Base-by-base conservation (phyloP, 2,113 vertebrate genomes). In the Microcebus ravelobensis region DNA sequence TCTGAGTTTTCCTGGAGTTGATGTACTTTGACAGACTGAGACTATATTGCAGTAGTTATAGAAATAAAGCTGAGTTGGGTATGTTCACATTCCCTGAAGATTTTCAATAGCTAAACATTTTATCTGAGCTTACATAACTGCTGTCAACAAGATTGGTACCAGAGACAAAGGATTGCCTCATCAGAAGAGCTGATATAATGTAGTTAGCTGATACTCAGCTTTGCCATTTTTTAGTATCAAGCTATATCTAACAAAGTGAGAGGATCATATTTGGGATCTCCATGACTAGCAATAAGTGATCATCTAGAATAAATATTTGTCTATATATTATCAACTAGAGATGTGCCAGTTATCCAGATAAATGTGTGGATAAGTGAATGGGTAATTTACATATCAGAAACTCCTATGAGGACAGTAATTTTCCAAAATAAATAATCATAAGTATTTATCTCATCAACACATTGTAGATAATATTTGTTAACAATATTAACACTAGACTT, bases 1-100 rank as follows among this genome's bases (percentile, higher is more conserved):
- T 2, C 45, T 95, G 95, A 96, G 45, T 97, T 93, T 96, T 70
- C 82, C 61, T 90, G 65, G 42, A 68, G 79, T 80, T 96, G 55
- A 93, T 95, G 14, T 83, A 36, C 31, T 92, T 50, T 96, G 57
- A 95, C 84, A n/a, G 18, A 90, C 2, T 31, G 13, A 71, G 45
- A 3, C 70, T 89, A 18, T 29, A 86, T 11, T 59, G 61, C 25
- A 93, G 1, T 76, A 85, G 63, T 84, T 85, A 59, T 5, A 59
- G 59, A 97, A 45, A 5, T 36, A 90, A 93, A 61, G 65, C 55
- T 96, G 92, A 90, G 45, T 92, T 94, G 59, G 31, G n/a, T 95
- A 31, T 95, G 84, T 90, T 50, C 20, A 34, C 81, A 93, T 63
- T 90, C 39, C 87, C 86, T 94, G 59, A 83, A 86, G 42, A 71